Conservation (phyloP, 2,888 invertebrate genomes). For the Blastobasis adustella region DNA sequence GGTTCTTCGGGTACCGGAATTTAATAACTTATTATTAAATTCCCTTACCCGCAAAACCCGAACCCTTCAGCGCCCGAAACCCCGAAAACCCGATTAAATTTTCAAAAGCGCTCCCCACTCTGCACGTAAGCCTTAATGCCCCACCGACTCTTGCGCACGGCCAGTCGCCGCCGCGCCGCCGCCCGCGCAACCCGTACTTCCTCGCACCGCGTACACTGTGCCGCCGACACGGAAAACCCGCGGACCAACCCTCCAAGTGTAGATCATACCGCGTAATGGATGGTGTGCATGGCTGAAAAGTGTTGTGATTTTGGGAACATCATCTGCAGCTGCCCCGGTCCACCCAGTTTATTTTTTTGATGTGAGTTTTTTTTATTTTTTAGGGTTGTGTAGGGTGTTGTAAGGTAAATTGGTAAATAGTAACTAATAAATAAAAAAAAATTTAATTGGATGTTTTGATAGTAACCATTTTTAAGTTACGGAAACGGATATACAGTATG, state of each 20-base stretch:
- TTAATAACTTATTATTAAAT: no score
- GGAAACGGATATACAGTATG: no score
- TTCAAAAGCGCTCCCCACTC: conserved; percentile 41
- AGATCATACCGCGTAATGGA: conserved; percentile 39
- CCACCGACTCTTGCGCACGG: conserved; percentile 11
- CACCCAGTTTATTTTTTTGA: conserved; percentile 27
- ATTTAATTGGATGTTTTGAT: no score
- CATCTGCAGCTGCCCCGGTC: conserved; percentile 51
- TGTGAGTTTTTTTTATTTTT: conserved; percentile 22
- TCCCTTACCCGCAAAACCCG: no score
- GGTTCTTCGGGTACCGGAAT: no score
- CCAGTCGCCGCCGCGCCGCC: conserved; percentile 61
- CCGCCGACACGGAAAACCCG: conserved; percentile 62
- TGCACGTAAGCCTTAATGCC: conserved; percentile 5
- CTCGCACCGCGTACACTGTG: conserved; percentile 67
- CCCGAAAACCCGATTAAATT: conserved; percentile 12
- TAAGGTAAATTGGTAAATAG: background rate
- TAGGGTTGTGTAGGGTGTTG: background rate
- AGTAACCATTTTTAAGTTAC: no score
- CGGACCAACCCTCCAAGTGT: conserved; percentile 50
- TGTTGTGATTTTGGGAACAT: conserved; percentile 50
- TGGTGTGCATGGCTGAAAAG: conserved; percentile 67
- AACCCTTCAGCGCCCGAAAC: conserved; percentile 16
- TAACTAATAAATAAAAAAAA: background rate
- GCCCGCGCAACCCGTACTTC: conserved; percentile 38